Percentiles rank a stretch among this genome's conserved stretches.
Evolutionary conservation across 1,140 invertebrate species (phyloP).

Genomic region (Ceratina calcarata): DNA sequence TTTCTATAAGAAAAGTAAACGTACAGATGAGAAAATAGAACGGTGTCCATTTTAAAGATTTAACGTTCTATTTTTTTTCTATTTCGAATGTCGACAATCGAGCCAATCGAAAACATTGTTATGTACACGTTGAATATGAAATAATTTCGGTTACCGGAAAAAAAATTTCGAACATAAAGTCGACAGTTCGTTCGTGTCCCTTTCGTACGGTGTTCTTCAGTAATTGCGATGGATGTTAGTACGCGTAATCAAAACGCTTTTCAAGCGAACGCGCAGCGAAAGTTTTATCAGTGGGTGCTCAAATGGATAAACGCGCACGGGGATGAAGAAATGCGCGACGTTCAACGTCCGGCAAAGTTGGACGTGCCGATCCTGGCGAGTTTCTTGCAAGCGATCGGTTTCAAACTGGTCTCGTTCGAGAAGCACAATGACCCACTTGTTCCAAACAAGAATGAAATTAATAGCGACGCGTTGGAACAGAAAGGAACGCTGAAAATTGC

Average conservation of each 20-base stretch:
- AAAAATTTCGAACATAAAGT: slow-evolving; percentile 28
- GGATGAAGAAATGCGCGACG: slow-evolving; percentile 3
- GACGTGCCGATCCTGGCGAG: slow-evolving; percentile 16
- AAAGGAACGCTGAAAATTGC: slow-evolving; percentile 52
- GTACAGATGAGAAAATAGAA: no score
- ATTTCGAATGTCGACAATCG: neutral
- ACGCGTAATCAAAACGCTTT: slow-evolving; percentile 4
- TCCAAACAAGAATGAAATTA: neutral
- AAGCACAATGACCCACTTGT: neutral
- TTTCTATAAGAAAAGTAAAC: no score
- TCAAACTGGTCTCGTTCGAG: slow-evolving; percentile 30
- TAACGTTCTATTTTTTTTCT: neutral
- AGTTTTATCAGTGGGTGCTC: slow-evolving; percentile 67
- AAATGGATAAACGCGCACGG: slow-evolving; percentile 58
- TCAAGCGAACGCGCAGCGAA: slow-evolving; percentile 30
- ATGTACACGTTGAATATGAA: neutral
- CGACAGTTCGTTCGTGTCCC: neutral
- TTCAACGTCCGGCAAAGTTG: slow-evolving; percentile 4
- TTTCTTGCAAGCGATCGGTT: slow-evolving; percentile 35
- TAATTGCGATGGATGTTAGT: slow-evolving; percentile 18
- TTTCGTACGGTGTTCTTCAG: neutral
- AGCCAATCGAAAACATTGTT: neutral
- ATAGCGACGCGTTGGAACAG: neutral
- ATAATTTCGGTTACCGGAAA: neutral
- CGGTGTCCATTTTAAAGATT: no score